These are phyloP conservation scores for Acrobasis suavella DNA, from an alignment of 2,888 invertebrate genomes.

Conservation along the genomic window DNA sequence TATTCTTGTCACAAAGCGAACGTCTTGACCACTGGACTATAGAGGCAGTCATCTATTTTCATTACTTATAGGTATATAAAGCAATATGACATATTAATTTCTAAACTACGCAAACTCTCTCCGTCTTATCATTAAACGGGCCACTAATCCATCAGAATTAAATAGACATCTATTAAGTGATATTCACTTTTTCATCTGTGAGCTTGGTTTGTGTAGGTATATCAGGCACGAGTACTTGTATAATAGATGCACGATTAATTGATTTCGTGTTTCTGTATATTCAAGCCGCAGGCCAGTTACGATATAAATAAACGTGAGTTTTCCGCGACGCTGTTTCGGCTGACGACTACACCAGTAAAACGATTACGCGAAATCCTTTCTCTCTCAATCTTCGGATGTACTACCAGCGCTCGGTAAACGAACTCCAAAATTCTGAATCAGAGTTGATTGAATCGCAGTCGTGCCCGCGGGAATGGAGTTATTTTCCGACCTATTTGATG, in stretches of 20 bases:
- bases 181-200: too few species aligned
- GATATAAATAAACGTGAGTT: slow-evolving; percentile 14
- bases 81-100: too few species aligned
- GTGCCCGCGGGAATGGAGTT: slow-evolving; percentile 74
- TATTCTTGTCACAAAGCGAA: too few species aligned
- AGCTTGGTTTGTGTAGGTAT: too few species aligned
- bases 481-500: slow-evolving; percentile 79
- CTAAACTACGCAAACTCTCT: too few species aligned
- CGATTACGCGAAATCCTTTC: slow-evolving; percentile 53
- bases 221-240: too few species aligned
- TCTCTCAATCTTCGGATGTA: slow-evolving; percentile 54
- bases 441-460: slow-evolving; percentile 78
- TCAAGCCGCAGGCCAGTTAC: slow-evolving; percentile 5
- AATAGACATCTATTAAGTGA: too few species aligned
- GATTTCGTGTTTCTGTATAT: slow-evolving; percentile 3
- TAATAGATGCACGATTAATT: background rate
- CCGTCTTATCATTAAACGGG: too few species aligned
- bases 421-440: slow-evolving; percentile 79
- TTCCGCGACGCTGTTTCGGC: slow-evolving; percentile 12
- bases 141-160: too few species aligned
- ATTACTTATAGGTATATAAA: too few species aligned
- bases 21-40: too few species aligned
- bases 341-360: slow-evolving; percentile 37
- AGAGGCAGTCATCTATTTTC: too few species aligned
- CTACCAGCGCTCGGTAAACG: slow-evolving; percentile 70